Evolutionary conservation across 2,113 vertebrate genomes (phyloP).

Genomic region (Pseudorhombus dupliciocellatus): DNA sequence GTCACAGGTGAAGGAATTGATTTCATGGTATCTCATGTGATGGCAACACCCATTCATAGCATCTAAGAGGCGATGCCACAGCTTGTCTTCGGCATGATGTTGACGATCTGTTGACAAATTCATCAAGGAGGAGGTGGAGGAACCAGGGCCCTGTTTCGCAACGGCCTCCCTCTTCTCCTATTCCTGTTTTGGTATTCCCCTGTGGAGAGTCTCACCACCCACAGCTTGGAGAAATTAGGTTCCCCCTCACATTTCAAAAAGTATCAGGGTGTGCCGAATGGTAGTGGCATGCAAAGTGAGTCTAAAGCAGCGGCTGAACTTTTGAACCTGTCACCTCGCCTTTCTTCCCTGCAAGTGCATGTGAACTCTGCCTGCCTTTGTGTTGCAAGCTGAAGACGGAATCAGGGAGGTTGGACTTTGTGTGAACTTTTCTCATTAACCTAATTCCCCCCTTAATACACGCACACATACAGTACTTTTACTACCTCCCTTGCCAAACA

Average conservation of each 20-base stretch:
- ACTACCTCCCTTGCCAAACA: slow-evolving; percentile 7
- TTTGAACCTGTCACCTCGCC: slow-evolving; percentile 81
- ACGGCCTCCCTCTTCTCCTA: slow-evolving; percentile 21
- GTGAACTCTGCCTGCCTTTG: slow-evolving; percentile 73
- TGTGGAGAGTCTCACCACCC: slow-evolving; percentile 63
- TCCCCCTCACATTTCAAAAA: slow-evolving; percentile 65
- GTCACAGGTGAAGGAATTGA: slow-evolving; percentile 75
- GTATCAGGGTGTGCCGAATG: slow-evolving; percentile 74
- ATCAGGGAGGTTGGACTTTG: slow-evolving; percentile 81
- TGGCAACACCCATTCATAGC: slow-evolving; percentile 64
- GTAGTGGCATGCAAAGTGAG: slow-evolving; percentile 77
- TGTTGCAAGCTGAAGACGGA: slow-evolving; percentile 72
- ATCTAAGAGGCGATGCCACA: slow-evolving; percentile 58
- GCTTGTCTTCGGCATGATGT: slow-evolving; percentile 49
- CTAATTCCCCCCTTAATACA: slow-evolving; percentile 56
- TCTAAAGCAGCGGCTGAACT: slow-evolving; percentile 78
- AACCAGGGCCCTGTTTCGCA: slow-evolving; percentile 57
- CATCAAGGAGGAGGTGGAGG: slow-evolving; percentile 58
- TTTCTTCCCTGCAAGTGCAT: slow-evolving; percentile 72
- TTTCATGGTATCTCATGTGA: slow-evolving; percentile 75
- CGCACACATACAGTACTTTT: slow-evolving; percentile 12
- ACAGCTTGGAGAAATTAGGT: slow-evolving; percentile 65
- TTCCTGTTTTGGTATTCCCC: slow-evolving; percentile 73
- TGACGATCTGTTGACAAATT: slow-evolving; percentile 64
- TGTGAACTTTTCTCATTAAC: slow-evolving; percentile 84